Evolutionary conservation across 2,888 invertebrate species (phyloP).

Genomic region (Aspidiotus rigidus): DNA sequence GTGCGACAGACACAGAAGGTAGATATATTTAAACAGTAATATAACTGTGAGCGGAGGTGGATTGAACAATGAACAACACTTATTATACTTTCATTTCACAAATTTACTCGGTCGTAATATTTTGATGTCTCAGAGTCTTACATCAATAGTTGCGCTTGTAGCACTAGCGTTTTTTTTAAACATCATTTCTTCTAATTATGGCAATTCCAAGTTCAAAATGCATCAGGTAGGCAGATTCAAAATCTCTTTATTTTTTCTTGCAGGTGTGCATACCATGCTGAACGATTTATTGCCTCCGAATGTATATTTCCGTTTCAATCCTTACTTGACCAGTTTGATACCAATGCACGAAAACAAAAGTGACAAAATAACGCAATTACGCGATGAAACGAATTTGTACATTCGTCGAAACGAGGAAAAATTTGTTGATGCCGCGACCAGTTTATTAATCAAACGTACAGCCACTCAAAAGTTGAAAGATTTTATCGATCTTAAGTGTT

Average conservation of each 20-base stretch:
- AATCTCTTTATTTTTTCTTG: constrained; percentile 22
- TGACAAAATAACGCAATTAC: constrained; percentile 58
- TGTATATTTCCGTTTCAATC: constrained; percentile 77
- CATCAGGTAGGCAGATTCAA: neutral
- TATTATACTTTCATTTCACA: too few species aligned
- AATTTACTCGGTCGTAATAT: too few species aligned
- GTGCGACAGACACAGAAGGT: constrained; percentile 82
- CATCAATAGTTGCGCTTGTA: too few species aligned
- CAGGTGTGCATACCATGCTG: constrained; percentile 67
- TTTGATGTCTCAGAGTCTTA: too few species aligned
- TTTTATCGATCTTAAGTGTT: constrained; percentile 15
- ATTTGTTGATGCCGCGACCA: constrained; percentile 53
- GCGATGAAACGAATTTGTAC: constrained; percentile 69
- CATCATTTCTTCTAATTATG: too few species aligned
- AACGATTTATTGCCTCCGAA: constrained; percentile 64
- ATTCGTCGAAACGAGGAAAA: constrained; percentile 70
- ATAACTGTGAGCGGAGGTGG: too few species aligned
- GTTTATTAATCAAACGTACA: constrained; percentile 41
- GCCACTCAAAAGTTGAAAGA: constrained; percentile 21
- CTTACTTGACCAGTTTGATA: constrained; percentile 69
- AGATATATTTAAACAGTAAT: too few species aligned
- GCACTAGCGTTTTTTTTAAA: too few species aligned
- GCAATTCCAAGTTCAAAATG: too few species aligned
- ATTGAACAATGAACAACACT: too few species aligned
- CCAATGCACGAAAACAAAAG: constrained; percentile 71